Percentiles rank a stretch among this genome's conserved stretches.
Conservation (phyloP, 1,140 invertebrate genomes). For the Aphaenogaster ashmeadi region DNA sequence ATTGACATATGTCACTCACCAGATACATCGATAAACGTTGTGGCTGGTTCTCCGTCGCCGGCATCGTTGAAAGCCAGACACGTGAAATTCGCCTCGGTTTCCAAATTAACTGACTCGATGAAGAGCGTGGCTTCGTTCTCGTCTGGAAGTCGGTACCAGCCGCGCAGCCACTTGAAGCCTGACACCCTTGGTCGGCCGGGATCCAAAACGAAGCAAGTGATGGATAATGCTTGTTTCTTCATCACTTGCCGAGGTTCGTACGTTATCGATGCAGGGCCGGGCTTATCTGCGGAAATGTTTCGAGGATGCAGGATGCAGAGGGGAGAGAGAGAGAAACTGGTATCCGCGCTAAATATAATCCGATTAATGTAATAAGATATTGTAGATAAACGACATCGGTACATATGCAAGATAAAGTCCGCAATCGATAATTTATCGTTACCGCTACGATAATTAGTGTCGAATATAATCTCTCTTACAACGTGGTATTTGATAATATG, state of each 20-base stretch:
- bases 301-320: neutral
- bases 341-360: constrained; percentile 27
- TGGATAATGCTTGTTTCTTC: constrained; percentile 92
- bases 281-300: constrained; percentile 89
- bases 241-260: constrained; percentile 92
- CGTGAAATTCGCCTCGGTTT: constrained; percentile 95
- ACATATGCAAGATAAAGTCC: constrained; percentile 34
- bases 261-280: constrained; percentile 91
- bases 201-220: constrained; percentile 94
- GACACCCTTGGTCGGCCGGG: constrained; percentile 92
- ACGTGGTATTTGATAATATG: neutral
- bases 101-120: constrained; percentile 93
- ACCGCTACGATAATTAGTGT: constrained; percentile 18
- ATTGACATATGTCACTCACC: constrained; percentile 87
- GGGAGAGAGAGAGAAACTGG: neutral
- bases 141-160: constrained; percentile 91
- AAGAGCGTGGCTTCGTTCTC: constrained; percentile 92
- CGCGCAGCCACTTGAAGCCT: constrained; percentile 93
- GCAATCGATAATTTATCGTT: constrained; percentile 1
- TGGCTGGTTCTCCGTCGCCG: constrained; percentile 92
- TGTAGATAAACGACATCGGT: neutral
- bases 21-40: constrained; percentile 92
- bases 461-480: neutral
- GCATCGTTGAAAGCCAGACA: constrained; percentile 94
- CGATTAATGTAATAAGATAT: constrained; percentile 40